Evolutionary conservation across 2,797 vertebrate genomes (phyloP), one percentile per base, ranked within the genome.

Genomic region (Schizopygopsis pylzovi): DNA sequence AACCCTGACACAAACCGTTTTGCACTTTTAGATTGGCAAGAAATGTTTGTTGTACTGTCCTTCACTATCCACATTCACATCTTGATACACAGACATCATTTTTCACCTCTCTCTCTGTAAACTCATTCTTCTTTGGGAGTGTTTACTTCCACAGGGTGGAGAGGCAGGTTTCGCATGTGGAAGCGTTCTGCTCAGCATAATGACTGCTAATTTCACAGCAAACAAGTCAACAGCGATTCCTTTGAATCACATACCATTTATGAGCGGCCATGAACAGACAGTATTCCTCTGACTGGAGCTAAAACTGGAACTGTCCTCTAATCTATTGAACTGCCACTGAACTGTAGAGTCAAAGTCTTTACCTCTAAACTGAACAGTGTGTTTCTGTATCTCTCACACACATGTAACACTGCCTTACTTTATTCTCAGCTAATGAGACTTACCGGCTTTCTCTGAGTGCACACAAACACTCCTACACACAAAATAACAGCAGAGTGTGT

Each of bases 171-270:
- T 85, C 22, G 7, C 94, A 95, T 92, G 89, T 94, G 93, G 93
- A 93, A 95, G 85, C 87, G 59, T 89, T 95, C 92, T 88, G 41
- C 45, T 39, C 6, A 71, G 86, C 85, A 77, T 95, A 95, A 95
- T 92, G 91, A 91, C 91, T 78, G 85, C 91, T 94, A 93, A 94
- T 95, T 94, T 95, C 92, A 94, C 76, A 93, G 93, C 89, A 93
- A 93, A 94, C 93, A 91, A 93, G 89, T 85, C 88, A 90, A 93
- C 92, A 91, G 89, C 49, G 89, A 89, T 92, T 90, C 89, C 93
- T 93, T 94, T 93, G 90, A 93, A 92, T 93, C 90, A 82, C 85
- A 88, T 90, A 89, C 86, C 87, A 90, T 92, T 94, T 91, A 87
- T 56, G 61, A 88, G 83, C 85, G 83, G 83, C 91, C 73, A 75